Evolutionary conservation across 2,113 vertebrate species (phyloP).

Genomic region (Speoplatyrhinus poulsoni): DNA sequence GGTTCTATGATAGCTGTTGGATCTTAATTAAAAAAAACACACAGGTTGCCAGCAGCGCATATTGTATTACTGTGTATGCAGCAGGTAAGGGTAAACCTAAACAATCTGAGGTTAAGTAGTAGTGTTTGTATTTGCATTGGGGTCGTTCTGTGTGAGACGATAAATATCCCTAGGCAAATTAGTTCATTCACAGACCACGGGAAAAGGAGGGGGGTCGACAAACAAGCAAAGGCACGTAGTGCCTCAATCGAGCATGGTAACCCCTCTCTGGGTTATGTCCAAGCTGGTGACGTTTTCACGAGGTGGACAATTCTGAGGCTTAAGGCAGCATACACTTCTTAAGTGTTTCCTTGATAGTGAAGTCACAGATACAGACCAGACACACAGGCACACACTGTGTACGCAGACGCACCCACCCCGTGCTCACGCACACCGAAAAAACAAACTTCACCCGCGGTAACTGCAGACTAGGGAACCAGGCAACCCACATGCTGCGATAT

Average conservation of each 20-base stretch:
- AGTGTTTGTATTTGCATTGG: constrained; percentile 3
- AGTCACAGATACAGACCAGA: constrained; percentile 17
- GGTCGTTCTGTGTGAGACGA: constrained; percentile 13
- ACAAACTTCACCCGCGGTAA: constrained; percentile 23
- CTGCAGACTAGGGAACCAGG: not conserved
- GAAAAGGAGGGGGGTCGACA: constrained; percentile 31
- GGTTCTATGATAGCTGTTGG: too few relatives aligned
- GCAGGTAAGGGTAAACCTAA: not conserved
- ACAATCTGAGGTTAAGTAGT: not conserved
- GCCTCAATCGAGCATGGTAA: constrained; percentile 24
- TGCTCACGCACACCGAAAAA: constrained; percentile 17
- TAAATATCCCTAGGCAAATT: constrained; percentile 38
- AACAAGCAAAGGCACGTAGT: constrained; percentile 51
- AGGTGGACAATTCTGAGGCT: constrained; percentile 7
- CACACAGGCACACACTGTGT: constrained; percentile 4
- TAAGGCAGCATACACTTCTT: not conserved
- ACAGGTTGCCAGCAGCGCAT: too few relatives aligned
- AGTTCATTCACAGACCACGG: constrained; percentile 42
- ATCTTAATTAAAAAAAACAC: too few relatives aligned
- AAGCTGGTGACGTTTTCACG: constrained; percentile 6
- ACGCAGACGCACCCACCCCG: not conserved
- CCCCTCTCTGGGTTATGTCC: constrained; percentile 40
- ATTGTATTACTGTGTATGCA: not conserved
- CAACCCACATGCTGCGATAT: constrained; percentile 59
- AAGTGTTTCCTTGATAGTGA: constrained; percentile 37